phyloP scores from a whole-genome alignment of 2,797 vertebrate genomes.

The Cynodonichthys magdalenae region DNA sequence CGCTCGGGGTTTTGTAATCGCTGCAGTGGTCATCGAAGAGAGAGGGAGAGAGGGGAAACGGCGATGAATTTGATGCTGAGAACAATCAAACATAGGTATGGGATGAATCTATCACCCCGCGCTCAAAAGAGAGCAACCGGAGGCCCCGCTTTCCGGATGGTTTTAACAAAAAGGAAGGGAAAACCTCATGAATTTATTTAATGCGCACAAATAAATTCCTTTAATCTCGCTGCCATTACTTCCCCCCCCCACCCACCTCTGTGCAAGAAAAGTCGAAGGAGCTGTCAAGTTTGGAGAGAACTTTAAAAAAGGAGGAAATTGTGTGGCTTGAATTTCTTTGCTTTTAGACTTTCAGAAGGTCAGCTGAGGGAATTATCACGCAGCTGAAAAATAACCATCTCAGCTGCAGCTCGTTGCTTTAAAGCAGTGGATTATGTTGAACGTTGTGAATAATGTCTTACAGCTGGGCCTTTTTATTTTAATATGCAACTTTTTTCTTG shows the following conservation, averaged over 20 bases:
- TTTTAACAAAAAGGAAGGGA: constrained; percentile 59
- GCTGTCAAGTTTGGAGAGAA: constrained; percentile 43
- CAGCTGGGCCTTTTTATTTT: too few relatives aligned
- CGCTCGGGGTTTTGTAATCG: constrained; percentile 56
- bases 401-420: constrained; percentile 22
- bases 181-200: constrained; percentile 72
- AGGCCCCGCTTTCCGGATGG: constrained; percentile 63
- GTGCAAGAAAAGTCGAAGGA: constrained; percentile 51
- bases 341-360: constrained; percentile 41
- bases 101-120: constrained; percentile 73
- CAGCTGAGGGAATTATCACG: constrained; percentile 57
- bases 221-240: constrained; percentile 76
- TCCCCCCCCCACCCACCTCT: too few relatives aligned
- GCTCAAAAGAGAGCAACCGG: constrained; percentile 66
- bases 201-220: constrained; percentile 74
- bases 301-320: constrained; percentile 34
- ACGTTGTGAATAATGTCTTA: background rate
- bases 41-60: constrained; percentile 41
- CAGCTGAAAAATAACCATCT: constrained; percentile 35
- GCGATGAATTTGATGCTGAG: constrained; percentile 78
- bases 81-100: constrained; percentile 77
- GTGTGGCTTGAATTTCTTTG: constrained; percentile 31
- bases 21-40: constrained; percentile 35
- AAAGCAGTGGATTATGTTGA: constrained; percentile 2
- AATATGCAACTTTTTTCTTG: too few relatives aligned